phyloP scores from a whole-genome alignment of 2,888 invertebrate species.

The Tortricodes alternella region DNA sequence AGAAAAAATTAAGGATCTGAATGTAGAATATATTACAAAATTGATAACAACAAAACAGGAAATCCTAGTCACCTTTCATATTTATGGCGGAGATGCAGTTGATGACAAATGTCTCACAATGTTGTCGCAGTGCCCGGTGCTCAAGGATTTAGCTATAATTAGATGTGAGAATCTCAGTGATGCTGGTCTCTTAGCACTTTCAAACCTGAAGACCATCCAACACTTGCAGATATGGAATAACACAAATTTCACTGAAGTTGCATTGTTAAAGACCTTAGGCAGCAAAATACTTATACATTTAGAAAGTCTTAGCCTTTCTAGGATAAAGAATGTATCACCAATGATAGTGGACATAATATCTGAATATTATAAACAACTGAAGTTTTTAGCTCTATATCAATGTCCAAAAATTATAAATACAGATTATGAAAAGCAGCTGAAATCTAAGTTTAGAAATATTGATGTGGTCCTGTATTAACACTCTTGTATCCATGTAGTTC shows the following conservation, averaged over 20 bases:
- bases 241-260: conserved; percentile 58
- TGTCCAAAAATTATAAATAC: conserved; percentile 68
- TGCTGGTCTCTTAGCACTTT: conserved; percentile 54
- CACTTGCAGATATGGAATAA: conserved; percentile 76
- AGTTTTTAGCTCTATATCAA: conserved; percentile 71
- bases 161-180: conserved; percentile 71
- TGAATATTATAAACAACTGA: conserved; percentile 66
- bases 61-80: conserved; percentile 59
- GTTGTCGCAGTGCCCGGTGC: conserved; percentile 57
- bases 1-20: conserved; percentile 67
- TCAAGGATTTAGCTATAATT: conserved; percentile 67
- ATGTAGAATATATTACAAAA: conserved; percentile 54
- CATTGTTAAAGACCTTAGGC: conserved; percentile 57
- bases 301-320: conserved; percentile 68
- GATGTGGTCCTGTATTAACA: conserved; percentile 67
- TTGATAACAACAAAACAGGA: conserved; percentile 58
- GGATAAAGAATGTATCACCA: conserved; percentile 65
- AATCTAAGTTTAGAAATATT: conserved; percentile 70
- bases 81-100: conserved; percentile 67
- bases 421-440: conserved; percentile 70
- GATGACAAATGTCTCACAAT: conserved; percentile 60
- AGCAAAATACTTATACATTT: conserved; percentile 54
- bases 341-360: conserved; percentile 68
- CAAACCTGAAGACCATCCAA: conserved; percentile 51
- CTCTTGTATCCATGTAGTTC: background rate